phyloP scores from a whole-genome alignment of 2,888 invertebrate species.

The Lottia scabra region DNA sequence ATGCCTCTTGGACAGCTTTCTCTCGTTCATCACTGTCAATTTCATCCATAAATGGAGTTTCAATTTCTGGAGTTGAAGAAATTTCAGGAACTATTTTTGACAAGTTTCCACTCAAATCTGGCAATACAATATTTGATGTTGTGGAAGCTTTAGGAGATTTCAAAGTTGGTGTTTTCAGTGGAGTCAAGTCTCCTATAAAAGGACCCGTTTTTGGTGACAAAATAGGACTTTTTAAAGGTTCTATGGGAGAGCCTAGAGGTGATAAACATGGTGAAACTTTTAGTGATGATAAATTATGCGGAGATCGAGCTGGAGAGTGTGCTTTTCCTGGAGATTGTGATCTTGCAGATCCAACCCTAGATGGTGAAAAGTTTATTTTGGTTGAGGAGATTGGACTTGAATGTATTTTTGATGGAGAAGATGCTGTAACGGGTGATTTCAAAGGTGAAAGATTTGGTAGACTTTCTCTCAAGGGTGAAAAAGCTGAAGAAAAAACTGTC shows the following conservation, averaged over 20 bases:
- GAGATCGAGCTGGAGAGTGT: background rate
- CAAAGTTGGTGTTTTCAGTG: background rate
- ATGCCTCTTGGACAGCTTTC: slow-evolving; percentile 33
- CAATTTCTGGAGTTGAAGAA: background rate
- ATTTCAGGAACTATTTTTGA: background rate
- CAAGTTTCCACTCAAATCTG: background rate
- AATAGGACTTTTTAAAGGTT: background rate
- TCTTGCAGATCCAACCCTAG: background rate
- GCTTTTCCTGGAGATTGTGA: background rate
- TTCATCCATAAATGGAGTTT: slow-evolving; percentile 1
- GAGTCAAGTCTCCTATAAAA: background rate
- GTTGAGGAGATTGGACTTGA: background rate
- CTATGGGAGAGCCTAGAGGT: background rate
- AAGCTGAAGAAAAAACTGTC: background rate
- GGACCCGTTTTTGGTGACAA: background rate
- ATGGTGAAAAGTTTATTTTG: background rate
- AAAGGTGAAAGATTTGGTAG: background rate
- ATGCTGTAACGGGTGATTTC: background rate
- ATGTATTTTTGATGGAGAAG: background rate
- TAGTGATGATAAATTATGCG: background rate
- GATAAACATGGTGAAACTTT: background rate
- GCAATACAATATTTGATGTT: background rate
- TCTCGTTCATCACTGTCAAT: slow-evolving; percentile 15
- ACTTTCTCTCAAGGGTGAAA: background rate
- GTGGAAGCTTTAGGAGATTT: background rate